These are phyloP conservation scores for Alligator mississippiensis DNA, from an alignment of 2,113 vertebrate species.

Conservation along the genomic window DNA sequence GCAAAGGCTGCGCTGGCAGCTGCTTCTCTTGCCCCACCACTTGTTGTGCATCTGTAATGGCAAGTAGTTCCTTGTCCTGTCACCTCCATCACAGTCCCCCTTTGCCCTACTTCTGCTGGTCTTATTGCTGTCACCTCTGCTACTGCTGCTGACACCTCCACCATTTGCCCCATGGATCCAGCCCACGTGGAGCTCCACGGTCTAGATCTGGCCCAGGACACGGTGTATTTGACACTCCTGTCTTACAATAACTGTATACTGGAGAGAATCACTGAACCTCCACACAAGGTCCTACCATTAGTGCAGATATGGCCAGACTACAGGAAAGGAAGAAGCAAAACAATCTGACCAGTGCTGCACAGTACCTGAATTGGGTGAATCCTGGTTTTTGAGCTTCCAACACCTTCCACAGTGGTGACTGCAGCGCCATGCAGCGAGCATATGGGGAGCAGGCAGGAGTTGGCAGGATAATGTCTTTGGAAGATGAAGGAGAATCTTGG, in stretches of 20 bases:
- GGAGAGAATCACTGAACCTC: background rate
- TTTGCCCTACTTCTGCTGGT: no score
- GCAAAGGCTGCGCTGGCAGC: no score
- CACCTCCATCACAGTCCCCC: no score
- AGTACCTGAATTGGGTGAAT: constrained; percentile 87
- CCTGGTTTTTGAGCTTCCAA: constrained; percentile 84
- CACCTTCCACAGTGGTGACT: constrained; percentile 87
- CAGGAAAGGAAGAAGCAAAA: background rate
- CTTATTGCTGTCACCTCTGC: no score
- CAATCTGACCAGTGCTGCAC: background rate
- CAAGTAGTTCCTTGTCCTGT: no score
- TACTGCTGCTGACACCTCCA: no score
- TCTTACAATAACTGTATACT: background rate
- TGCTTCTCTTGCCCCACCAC: no score
- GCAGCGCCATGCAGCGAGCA: constrained; percentile 84
- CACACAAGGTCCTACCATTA: background rate
- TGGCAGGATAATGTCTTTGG: constrained; percentile 83
- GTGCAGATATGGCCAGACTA: background rate
- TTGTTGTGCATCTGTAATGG: no score
- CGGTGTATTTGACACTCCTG: background rate
- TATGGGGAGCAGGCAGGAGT: constrained; percentile 86
- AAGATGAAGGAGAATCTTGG: constrained; percentile 62
- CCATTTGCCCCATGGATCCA: no score
- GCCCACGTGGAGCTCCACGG: background rate
- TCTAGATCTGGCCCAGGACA: no score